Conservation (phyloP, 2,797 vertebrate species). For the Rhinoraja longicauda region DNA sequence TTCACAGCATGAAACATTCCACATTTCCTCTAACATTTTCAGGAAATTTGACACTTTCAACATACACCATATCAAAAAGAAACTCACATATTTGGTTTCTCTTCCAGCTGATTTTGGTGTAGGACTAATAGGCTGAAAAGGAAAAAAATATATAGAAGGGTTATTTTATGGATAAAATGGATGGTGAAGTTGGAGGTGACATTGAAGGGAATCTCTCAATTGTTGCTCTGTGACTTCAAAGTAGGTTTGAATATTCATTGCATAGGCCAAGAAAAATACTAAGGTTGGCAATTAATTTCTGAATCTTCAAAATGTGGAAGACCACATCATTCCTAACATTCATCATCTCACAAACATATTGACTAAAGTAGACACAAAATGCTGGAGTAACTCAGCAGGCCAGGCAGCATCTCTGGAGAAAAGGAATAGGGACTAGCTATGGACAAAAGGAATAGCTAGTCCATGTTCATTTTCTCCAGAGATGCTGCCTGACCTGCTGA, state of each 20-base stretch:
- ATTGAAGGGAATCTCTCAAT: background rate
- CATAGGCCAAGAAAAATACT: background rate
- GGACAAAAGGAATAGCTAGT: too few species aligned
- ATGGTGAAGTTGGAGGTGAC: conserved; percentile 8
- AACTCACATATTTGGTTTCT: conserved; percentile 95
- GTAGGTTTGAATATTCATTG: background rate
- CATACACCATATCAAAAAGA: conserved; percentile 38
- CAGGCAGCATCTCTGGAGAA: too few species aligned
- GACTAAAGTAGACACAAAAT: too few species aligned
- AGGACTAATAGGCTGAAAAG: conserved; percentile 53
- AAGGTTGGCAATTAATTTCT: background rate
- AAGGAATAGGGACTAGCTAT: too few species aligned
- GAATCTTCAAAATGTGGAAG: background rate
- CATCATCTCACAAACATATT: too few species aligned
- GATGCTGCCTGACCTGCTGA: too few species aligned
- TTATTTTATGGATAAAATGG: conserved; percentile 41
- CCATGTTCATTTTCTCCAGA: too few species aligned
- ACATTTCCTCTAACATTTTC: background rate
- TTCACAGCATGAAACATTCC: background rate
- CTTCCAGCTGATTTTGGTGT: conserved; percentile 69
- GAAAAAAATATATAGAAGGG: conserved; percentile 45
- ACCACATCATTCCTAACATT: too few species aligned
- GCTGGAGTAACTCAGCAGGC: too few species aligned
- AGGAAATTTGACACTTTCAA: background rate
- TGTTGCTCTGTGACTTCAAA: too few species aligned